A percentile compares a stretch with the other conserved stretches of the same genome.
These are phyloP conservation scores for Pedionomus torquatus DNA, from an alignment of 2,113 vertebrate genomes.

Conservation along the genomic window DNA sequence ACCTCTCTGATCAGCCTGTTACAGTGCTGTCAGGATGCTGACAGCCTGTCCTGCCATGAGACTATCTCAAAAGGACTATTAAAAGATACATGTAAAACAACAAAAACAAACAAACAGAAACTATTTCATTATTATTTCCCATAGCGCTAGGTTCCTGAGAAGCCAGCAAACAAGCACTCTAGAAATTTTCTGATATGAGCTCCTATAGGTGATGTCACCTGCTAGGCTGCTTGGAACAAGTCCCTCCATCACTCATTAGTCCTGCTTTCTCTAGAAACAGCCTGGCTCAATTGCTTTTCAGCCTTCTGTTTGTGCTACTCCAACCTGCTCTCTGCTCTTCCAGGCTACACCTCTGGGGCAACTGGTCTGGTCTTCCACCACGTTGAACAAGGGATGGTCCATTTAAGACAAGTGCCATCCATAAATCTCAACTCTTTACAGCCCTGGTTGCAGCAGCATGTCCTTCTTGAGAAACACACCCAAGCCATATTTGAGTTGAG, in stretches of 20 bases:
- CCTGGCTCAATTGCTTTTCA: neutral
- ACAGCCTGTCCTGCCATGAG: neutral
- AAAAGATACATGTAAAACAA: neutral
- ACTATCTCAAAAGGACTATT: neutral
- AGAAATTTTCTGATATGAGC: neutral
- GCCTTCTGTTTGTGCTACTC: neutral
- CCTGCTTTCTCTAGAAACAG: neutral
- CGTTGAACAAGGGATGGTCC: neutral
- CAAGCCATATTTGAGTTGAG: neutral
- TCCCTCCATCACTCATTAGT: too few relatives aligned
- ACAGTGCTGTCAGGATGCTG: neutral
- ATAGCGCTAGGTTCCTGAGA: neutral
- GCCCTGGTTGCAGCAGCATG: rapidly evolving
- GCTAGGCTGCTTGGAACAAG: neutral
- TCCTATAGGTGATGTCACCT: neutral
- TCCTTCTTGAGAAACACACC: neutral
- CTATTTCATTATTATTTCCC: neutral
- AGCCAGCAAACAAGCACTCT: neutral
- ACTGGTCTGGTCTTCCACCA: neutral
- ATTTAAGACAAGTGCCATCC: neutral
- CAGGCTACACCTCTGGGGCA: neutral
- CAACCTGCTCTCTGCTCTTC: neutral
- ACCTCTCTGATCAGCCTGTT: too few relatives aligned
- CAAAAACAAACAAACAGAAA: neutral
- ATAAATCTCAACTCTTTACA: neutral